Base-by-base conservation (phyloP, 2,113 vertebrate genomes). In the Bubo scandiacus region DNA sequence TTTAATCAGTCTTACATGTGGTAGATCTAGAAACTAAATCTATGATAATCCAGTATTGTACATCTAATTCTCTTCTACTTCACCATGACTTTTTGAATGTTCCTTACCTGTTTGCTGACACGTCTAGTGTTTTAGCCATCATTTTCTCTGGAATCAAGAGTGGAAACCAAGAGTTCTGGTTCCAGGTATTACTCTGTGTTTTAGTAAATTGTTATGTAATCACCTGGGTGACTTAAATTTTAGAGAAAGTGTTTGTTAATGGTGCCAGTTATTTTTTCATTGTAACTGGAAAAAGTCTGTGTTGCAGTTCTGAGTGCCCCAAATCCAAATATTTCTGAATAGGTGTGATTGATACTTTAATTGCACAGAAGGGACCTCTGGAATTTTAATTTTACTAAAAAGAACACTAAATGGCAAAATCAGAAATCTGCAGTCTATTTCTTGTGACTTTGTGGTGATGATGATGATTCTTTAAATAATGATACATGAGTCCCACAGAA, bases 41-140 rank as follows among this genome's bases (percentile, higher is more conserved):
- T 86, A 11, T 21, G 8, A 57, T 61, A 55, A 70, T 59, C 20
- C 45, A 55, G 4, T 78, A 45, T 47, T 70, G 32, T 70, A 34
- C 26, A 57, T 20, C 26, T 82, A 52, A 81, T 73, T 88, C 5
- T 36, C 8, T 51, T 58, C 15, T 66, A 8, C 6, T 74, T 86
- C 26, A 72, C 30, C 14, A 3, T 58, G 27, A 3, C 23, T 52
- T 63, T 86, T 67, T 47, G 0, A 51, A 21, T 0, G 0, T 68
- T 81, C 15, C 3, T 38, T 72, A 26, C 22, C 10, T 62, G 21
- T 68, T 65, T 81, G 23, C 17, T 88, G 36, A 5, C 5, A 38
- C 20, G 52, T 4, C 6, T 65, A 25, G 19, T n/a, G 15, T n/a
- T 90, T 81, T 90, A 90, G 38, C 22, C 21, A 47, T 71, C 9